Evolutionary conservation across 2,113 vertebrate species (phyloP), one percentile per base, ranked within the genome.

Genomic region (Micronisus gabar): DNA sequence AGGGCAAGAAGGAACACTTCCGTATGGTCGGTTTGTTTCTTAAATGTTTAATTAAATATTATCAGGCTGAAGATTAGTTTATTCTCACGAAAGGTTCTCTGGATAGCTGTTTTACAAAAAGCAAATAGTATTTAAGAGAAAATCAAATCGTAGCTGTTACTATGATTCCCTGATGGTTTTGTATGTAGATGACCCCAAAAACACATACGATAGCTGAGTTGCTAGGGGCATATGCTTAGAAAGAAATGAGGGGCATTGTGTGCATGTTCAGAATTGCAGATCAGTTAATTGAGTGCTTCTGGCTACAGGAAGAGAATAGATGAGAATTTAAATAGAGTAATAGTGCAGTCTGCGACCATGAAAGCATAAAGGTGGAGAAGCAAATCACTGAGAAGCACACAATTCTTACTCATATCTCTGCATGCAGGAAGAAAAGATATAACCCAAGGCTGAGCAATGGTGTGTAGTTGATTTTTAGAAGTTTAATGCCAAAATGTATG

Each of bases 271-370:
- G 94, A 78, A 95, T 88, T 76, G 67, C 89, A 78, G 30, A 66
- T 93, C 47, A 93, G 61, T 40, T 92, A 81, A 80, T 74, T 70
- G 62, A 58, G 43, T 53, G 48, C 55, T 79, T 63, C 68, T 83
- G 88, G 87, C 45, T 67, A n/a, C 88, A 76, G 74, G 34, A 18
- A 40, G 36, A 91, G 16, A 80, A 86, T 71, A 52, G 81, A 81
- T 74, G 66, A 91, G 90, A 95, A 95, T 93, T 92, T 91, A 96
- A 90, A 78, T 70, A 81, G 90, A 90, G 41, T 85, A 67, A 82
- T 90, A 86, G 73, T n/a, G 79, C 53, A 65, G 86, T 32, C 45
- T 80, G 73, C 1, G 4, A 22, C 66, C 73, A 78, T 13, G 18
- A 86, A 76, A 55, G 73, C 58, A 62, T 76, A 56, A 88, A 90